Evolutionary conservation across 2,888 invertebrate species (phyloP).

Genomic region (Thera britannica): DNA sequence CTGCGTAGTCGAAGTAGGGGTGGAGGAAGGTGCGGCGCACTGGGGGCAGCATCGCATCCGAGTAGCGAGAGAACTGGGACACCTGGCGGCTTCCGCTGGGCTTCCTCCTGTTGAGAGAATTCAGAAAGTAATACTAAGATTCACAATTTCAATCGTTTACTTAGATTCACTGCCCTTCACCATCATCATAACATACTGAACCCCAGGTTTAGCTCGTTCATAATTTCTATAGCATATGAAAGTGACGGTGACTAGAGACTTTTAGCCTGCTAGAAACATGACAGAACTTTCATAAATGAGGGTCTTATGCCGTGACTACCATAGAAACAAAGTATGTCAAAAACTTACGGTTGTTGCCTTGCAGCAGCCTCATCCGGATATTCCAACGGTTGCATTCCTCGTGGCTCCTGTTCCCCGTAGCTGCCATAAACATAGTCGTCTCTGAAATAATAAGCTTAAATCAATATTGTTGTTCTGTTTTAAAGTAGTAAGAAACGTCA

Average conservation of each 20-base stretch:
- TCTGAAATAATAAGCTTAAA: constrained; percentile 46
- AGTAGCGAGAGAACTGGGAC: constrained; percentile 80
- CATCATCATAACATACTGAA: too few relatives aligned
- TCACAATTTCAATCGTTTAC: background rate
- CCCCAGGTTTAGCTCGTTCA: too few relatives aligned
- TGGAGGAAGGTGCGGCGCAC: constrained; percentile 69
- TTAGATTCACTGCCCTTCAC: background rate
- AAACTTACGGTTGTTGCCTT: constrained; percentile 70
- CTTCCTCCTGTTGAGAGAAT: constrained; percentile 59
- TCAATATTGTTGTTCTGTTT: background rate
- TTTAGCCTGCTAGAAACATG: too few relatives aligned
- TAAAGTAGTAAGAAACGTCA: too few relatives aligned
- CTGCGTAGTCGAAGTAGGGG: constrained; percentile 67
- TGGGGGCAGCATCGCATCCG: constrained; percentile 76
- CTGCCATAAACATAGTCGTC: constrained; percentile 71
- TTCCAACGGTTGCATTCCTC: constrained; percentile 68
- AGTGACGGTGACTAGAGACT: too few relatives aligned
- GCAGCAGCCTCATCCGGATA: constrained; percentile 70
- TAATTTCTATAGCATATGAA: too few relatives aligned
- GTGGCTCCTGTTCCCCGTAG: constrained; percentile 72
- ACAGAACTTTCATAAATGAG: too few relatives aligned
- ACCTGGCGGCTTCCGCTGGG: constrained; percentile 75
- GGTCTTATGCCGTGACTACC: too few relatives aligned
- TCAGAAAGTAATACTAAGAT: background rate
- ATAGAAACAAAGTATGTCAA: background rate